Evolutionary conservation across 2,113 vertebrate genomes (phyloP).

Genomic region (Pelvicachromis taeniatus): DNA sequence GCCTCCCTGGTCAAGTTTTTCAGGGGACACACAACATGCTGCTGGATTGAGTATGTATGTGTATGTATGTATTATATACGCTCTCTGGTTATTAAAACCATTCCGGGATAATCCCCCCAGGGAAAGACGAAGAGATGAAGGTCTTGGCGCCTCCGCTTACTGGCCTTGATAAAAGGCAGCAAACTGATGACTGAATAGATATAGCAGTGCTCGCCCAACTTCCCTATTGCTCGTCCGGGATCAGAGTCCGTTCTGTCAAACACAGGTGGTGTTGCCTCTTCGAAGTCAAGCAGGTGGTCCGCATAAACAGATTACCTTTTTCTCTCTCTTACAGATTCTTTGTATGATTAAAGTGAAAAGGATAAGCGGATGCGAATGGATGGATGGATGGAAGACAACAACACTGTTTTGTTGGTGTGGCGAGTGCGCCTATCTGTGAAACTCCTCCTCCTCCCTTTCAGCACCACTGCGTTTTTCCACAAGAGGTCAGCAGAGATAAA

Average conservation of each 20-base stretch:
- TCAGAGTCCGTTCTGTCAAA: conserved; percentile 15
- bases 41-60: neutral
- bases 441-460: neutral
- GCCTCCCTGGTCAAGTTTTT: neutral
- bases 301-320: neutral
- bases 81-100: neutral
- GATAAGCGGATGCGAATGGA: too few species aligned
- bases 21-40: neutral
- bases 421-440: neutral
- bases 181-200: neutral
- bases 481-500: conserved; percentile 46
- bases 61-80: neutral
- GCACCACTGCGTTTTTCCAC: conserved; percentile 2
- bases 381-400: neutral
- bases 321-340: neutral
- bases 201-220: neutral
- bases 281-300: neutral
- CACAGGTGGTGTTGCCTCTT: conserved; percentile 4
- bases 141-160: neutral
- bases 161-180: neutral
- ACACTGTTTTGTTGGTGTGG: neutral
- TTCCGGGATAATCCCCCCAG: neutral
- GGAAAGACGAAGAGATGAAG: neutral
- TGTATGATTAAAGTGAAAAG: too few species aligned
- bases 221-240: neutral